Conservation (phyloP, 2,888 invertebrate species). For the Perizoma flavofasciatum region DNA sequence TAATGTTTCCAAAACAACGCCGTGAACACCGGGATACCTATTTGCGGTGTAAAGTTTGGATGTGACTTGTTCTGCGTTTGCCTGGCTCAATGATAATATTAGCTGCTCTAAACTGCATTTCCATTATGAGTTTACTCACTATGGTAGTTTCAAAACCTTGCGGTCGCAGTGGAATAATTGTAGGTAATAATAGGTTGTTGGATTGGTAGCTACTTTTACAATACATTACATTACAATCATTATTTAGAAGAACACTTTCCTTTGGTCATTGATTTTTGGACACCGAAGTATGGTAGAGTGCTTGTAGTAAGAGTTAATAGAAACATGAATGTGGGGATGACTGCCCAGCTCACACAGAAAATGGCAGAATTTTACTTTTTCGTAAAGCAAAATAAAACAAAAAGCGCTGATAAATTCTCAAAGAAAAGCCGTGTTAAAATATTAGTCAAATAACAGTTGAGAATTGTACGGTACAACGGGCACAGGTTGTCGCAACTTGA, state of each 20-base stretch:
- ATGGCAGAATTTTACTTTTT: too few species aligned
- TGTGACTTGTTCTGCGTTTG: conserved; percentile 50
- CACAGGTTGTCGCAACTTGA: conserved; percentile 51
- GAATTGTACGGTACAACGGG: conserved; percentile 42
- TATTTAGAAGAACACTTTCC: too few species aligned
- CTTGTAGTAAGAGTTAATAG: not conserved
- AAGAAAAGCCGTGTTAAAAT: conserved; percentile 29
- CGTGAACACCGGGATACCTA: conserved; percentile 62
- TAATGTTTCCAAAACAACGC: conserved; percentile 79
- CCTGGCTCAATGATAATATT: conserved; percentile 37
- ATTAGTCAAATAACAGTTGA: conserved; percentile 41
- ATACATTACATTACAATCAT: too few species aligned
- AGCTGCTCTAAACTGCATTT: conserved; percentile 33
- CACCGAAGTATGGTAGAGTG: conserved; percentile 1
- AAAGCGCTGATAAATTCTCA: conserved; percentile 9
- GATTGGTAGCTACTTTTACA: too few species aligned
- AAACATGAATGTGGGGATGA: not conserved
- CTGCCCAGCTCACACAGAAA: not conserved
- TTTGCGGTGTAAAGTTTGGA: conserved; percentile 60
- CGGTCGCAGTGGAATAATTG: conserved; percentile 17
- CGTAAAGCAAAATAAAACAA: conserved; percentile 5
- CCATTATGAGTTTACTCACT: conserved; percentile 27
- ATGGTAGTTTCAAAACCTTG: conserved; percentile 19
- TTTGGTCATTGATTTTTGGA: too few species aligned
- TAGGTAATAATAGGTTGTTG: not conserved